phyloP scores from a whole-genome alignment of 1,140 invertebrate genomes.

The Brachionus manjavacas region DNA sequence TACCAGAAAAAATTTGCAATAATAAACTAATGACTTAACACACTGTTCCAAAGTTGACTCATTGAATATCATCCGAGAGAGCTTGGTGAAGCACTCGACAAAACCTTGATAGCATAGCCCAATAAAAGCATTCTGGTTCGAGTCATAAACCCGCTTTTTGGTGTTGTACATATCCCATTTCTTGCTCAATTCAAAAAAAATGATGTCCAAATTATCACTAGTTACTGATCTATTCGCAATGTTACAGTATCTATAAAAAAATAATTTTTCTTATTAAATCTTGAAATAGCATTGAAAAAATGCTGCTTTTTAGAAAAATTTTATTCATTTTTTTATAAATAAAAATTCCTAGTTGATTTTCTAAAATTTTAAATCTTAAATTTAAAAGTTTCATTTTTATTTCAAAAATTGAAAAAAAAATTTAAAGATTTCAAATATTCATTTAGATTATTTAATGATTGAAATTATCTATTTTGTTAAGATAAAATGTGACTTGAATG shows the following conservation, averaged over 20 bases:
- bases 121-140: not conserved
- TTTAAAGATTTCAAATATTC: too few species aligned
- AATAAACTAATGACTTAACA: slow-evolving; percentile 13
- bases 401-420: too few species aligned
- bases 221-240: not conserved
- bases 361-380: too few species aligned
- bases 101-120: slow-evolving; percentile 39
- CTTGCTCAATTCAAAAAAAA: slow-evolving; percentile 31
- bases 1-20: not conserved
- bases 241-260: not conserved
- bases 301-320: too few species aligned
- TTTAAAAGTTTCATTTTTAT: too few species aligned
- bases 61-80: slow-evolving; percentile 27
- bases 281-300: too few species aligned
- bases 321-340: too few species aligned
- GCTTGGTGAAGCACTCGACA: slow-evolving; percentile 33
- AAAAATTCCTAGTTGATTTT: too few species aligned
- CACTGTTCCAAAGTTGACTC: slow-evolving; percentile 9
- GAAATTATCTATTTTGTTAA: too few species aligned
- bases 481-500: too few species aligned
- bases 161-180: slow-evolving; percentile 41
- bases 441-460: too few species aligned
- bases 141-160: not conserved
- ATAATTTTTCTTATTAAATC: too few species aligned
- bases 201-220: slow-evolving; percentile 36